Evolutionary conservation across 2,113 vertebrate genomes (phyloP).

Genomic region (Pterocles gutturalis): DNA sequence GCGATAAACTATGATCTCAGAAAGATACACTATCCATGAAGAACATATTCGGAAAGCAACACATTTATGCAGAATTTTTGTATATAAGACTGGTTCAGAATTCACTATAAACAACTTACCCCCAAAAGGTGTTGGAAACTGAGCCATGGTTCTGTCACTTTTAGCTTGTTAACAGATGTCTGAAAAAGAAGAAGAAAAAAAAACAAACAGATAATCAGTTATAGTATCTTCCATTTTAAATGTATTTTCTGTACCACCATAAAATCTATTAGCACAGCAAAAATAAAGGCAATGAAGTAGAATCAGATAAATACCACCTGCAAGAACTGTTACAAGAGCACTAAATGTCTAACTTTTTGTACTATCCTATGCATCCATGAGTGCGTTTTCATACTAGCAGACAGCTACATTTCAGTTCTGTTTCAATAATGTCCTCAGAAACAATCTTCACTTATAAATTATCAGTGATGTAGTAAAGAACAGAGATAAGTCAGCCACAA

Average conservation of each 20-base stretch:
- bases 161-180: constrained; percentile 71
- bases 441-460: neutral
- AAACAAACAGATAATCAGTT: neutral
- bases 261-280: neutral
- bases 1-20: neutral
- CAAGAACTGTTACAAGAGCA: neutral
- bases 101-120: constrained; percentile 80
- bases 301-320: neutral
- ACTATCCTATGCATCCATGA: neutral
- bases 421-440: neutral
- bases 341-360: neutral
- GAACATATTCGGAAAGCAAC: neutral
- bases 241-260: neutral
- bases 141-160: constrained; percentile 94
- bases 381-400: neutral
- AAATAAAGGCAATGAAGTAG: neutral
- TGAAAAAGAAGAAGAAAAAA: constrained; percentile 38
- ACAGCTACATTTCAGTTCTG: neutral
- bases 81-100: neutral
- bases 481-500: neutral
- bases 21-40: neutral
- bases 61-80: neutral
- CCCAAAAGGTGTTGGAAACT: constrained; percentile 95
- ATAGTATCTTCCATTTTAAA: neutral
- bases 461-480: neutral